These are phyloP conservation scores for Copidosoma floridanum DNA, from an alignment of 1,140 invertebrate genomes.

Conservation along the genomic window DNA sequence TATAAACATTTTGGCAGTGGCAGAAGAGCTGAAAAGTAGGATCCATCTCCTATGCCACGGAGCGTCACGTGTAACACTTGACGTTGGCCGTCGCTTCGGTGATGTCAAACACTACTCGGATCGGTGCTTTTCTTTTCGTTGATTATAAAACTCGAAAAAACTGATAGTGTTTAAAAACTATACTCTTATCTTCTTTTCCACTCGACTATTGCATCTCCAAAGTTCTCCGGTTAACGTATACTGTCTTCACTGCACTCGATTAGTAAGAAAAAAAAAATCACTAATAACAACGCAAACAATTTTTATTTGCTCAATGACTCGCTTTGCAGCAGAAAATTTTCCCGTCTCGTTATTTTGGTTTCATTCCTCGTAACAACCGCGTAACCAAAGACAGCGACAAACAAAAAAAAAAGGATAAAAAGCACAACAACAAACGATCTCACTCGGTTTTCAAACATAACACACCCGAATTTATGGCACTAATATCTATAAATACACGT, in stretches of 20 bases:
- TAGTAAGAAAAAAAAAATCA: too few relatives aligned
- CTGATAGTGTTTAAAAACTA: constrained; percentile 10
- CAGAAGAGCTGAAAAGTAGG: background rate
- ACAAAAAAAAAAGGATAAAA: constrained; percentile 4
- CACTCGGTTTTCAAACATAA: constrained; percentile 10
- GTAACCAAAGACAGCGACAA: too few relatives aligned
- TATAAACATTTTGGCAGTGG: constrained; percentile 10
- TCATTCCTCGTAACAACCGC: too few relatives aligned
- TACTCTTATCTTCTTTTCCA: too few relatives aligned
- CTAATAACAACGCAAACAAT: constrained; percentile 22
- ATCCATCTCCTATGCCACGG: background rate
- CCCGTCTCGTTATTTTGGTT: background rate
- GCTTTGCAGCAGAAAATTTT: too few relatives aligned
- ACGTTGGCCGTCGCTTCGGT: constrained; percentile 8
- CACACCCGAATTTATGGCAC: constrained; percentile 26
- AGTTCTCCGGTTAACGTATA: too few relatives aligned
- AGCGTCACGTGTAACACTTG: too few relatives aligned
- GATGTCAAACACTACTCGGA: background rate
- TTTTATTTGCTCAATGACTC: background rate
- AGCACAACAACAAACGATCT: constrained; percentile 14
- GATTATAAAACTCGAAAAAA: background rate
- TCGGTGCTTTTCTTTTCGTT: too few relatives aligned
- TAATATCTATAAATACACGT: constrained; percentile 12
- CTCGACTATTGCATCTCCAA: too few relatives aligned
- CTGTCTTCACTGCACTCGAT: too few relatives aligned